Evolutionary conservation across 2,888 invertebrate genomes (phyloP).

Genomic region (Mythimna ferrago): DNA sequence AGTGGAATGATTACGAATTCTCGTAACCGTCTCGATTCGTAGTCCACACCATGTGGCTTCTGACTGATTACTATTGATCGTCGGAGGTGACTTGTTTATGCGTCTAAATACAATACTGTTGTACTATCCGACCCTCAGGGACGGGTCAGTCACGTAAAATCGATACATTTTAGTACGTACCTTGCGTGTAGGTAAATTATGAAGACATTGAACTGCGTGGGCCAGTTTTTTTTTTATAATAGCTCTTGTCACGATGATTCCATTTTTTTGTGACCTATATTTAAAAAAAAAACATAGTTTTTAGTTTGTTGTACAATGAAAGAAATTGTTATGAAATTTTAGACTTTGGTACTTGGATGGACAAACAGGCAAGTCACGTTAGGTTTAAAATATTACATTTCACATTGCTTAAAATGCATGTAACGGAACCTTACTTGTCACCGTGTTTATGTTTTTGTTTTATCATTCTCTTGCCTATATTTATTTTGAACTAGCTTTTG

Average conservation of each 20-base stretch:
- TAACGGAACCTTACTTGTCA: too few species aligned
- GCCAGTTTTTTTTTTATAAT: conserved; percentile 52
- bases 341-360: not conserved
- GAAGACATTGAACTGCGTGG: conserved; percentile 55
- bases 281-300: not conserved
- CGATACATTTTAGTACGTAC: conserved; percentile 64
- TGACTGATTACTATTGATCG: conserved; percentile 80
- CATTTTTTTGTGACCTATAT: conserved; percentile 30
- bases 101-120: conserved; percentile 76
- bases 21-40: conserved; percentile 26
- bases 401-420: too few species aligned
- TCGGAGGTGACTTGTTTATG: conserved; percentile 74
- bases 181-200: conserved; percentile 64
- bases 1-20: conserved; percentile 7
- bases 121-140: conserved; percentile 73
- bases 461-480: too few species aligned
- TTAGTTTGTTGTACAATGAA: not conserved
- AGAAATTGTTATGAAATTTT: not conserved
- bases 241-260: conserved; percentile 19
- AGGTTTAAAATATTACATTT: too few species aligned
- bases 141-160: conserved; percentile 75
- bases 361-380: too few species aligned
- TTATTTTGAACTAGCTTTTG: too few species aligned
- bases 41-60: conserved; percentile 60
- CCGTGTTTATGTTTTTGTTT: too few species aligned